A percentile compares a stretch with the other conserved stretches of the same genome.
Evolutionary conservation across 2,888 invertebrate genomes (phyloP).

Genomic region (Platerodrilus igneus): DNA sequence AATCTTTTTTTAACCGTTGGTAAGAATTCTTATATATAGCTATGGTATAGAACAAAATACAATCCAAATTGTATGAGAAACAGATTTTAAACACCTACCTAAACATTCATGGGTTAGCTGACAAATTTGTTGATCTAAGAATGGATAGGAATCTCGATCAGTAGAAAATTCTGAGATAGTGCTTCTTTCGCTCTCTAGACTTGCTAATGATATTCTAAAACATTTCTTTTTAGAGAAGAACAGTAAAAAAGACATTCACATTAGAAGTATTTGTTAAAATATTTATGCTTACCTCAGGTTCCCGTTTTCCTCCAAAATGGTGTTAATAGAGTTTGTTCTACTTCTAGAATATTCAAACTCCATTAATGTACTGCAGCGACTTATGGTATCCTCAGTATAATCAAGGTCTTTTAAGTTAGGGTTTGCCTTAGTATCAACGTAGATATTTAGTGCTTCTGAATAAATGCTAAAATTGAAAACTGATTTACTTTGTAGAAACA

Average conservation of each 20-base stretch:
- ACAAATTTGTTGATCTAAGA: conserved; percentile 9
- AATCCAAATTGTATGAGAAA: no score
- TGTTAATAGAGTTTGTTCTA: conserved; percentile 25
- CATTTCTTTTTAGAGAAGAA: no score
- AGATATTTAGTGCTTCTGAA: conserved; percentile 15
- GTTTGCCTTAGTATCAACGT: conserved; percentile 15
- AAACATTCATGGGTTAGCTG: conserved; percentile 23
- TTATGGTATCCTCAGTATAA: conserved; percentile 31
- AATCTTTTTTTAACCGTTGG: no score
- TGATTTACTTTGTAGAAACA: no score
- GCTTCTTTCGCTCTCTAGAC: conserved; percentile 16
- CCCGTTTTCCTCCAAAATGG: conserved; percentile 16
- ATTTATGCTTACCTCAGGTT: conserved; percentile 11
- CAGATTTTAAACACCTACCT: conserved; percentile 17
- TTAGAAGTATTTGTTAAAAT: neutral
- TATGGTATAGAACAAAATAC: no score
- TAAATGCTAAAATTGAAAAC: conserved; percentile 21
- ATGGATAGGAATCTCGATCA: neutral
- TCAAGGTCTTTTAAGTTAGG: conserved; percentile 34
- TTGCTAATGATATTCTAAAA: conserved; percentile 18
- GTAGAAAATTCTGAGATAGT: neutral
- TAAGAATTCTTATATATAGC: no score
- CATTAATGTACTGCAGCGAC: conserved; percentile 34
- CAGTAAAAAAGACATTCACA: no score
- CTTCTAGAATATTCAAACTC: conserved; percentile 36